Conservation (phyloP, 1,140 invertebrate species). For the Apolygus lucorum region DNA sequence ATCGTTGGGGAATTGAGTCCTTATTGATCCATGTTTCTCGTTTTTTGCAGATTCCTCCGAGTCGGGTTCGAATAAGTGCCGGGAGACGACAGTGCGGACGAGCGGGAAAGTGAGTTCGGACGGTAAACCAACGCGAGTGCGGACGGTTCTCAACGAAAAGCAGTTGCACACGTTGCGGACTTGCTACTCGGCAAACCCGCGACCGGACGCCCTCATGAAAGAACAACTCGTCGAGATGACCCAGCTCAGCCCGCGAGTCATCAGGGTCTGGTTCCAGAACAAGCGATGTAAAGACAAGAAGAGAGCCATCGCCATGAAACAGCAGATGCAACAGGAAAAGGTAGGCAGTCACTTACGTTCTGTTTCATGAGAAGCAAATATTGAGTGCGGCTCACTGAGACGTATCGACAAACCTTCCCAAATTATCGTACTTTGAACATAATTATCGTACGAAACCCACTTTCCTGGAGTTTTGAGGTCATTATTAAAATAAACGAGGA, state of each 20-base stretch:
- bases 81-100: conserved; percentile 45
- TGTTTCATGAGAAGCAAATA: no score
- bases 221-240: conserved; percentile 99
- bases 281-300: conserved; percentile 99
- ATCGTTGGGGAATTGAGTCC: no score
- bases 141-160: conserved; percentile 97
- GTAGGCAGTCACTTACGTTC: no score
- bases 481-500: no score
- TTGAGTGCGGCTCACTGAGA: no score
- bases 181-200: conserved; percentile 93
- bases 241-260: conserved; percentile 85
- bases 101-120: conserved; percentile 49
- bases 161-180: conserved; percentile 91
- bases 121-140: conserved; percentile 92
- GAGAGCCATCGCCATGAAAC: conserved; percentile 90
- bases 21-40: neutral
- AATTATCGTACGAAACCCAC: no score
- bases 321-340: conserved; percentile 95
- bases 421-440: no score
- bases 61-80: conserved; percentile 71
- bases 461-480: no score
- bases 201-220: conserved; percentile 98
- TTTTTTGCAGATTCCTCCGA: conserved; percentile 67
- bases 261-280: conserved; percentile 98
- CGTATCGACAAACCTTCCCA: no score